Conservation (phyloP, 2,797 vertebrate species). For the Sylvia borin region DNA sequence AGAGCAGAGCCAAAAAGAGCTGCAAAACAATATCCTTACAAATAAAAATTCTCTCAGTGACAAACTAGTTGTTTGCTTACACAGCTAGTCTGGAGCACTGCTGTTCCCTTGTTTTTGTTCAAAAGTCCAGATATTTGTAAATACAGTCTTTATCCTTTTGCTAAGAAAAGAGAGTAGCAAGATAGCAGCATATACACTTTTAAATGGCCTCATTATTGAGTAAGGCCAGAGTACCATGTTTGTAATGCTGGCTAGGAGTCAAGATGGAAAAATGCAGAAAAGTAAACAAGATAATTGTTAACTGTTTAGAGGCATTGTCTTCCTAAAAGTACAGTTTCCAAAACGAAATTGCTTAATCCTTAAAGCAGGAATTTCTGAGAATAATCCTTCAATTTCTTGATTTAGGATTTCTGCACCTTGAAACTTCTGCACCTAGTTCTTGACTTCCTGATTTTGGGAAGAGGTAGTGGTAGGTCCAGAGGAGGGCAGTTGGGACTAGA, state of each 20-base stretch:
- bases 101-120: neutral
- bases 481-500: neutral
- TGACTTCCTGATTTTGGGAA: neutral
- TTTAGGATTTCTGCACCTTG: neutral
- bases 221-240: neutral
- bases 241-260: neutral
- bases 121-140: neutral
- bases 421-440: neutral
- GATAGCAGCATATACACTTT: neutral
- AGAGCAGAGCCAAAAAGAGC: neutral
- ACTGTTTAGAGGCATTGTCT: neutral
- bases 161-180: neutral
- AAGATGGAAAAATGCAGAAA: neutral
- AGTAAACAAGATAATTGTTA: neutral
- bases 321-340: neutral
- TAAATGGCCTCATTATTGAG: neutral
- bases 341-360: neutral
- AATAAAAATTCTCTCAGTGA: neutral
- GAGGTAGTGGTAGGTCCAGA: neutral
- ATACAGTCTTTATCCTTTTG: neutral
- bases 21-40: neutral
- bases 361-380: neutral
- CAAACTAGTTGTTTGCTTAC: neutral
- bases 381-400: neutral
- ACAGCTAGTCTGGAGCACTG: neutral